Base-by-base conservation (phyloP, 2,888 invertebrate species). In the Drosophila percnosoma region DNA sequence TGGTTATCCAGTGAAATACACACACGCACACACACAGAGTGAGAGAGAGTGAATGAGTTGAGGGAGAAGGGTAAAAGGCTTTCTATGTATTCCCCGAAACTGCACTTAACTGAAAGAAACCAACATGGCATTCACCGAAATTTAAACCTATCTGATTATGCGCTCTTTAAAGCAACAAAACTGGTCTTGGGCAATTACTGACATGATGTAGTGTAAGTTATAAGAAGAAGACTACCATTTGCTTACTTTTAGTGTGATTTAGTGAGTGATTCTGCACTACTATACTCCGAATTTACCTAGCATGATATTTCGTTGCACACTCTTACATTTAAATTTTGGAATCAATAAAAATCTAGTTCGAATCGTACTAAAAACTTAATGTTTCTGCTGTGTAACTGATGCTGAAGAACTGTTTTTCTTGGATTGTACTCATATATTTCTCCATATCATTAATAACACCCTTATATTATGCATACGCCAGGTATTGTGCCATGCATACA, bases 391-490 rank as follows among this genome's bases (percentile, higher is more conserved):
- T 21, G 2, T 48, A 15, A 27, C 18, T 10, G 27, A 49, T 18
- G 8, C 10, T 27, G 10, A 27, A 18, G 2, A 27, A 1, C 49
- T 18, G 18, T 8, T 38, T 27, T 27, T n/a, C 24, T 36, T 36
- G 8, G 7, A 40, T 31, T 21, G 40, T 31, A 42, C 21, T 57
- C 2, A 29, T 11, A 29, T 29, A 29, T 51, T 29, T 29, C 11
- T 51, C 51, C 3, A 38, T 21, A 18, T n/a, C 13, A 11, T 21
- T 52, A 34, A 65, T 34, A 42, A 52, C 11, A 29, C 27, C 15
- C 21, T 33, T 31, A 61, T 62, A 76, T 75, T 60, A 60, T 45
- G 62, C 59, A 63, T 77, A 77, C 80, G 85, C 68, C 71, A 52
- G 67, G 75, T 82, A 54, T 45, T 54, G 42, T 55, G 33, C 7